Conservation (phyloP, 2,113 vertebrate genomes). For the Sinocyclocheilus anophthalmus region DNA sequence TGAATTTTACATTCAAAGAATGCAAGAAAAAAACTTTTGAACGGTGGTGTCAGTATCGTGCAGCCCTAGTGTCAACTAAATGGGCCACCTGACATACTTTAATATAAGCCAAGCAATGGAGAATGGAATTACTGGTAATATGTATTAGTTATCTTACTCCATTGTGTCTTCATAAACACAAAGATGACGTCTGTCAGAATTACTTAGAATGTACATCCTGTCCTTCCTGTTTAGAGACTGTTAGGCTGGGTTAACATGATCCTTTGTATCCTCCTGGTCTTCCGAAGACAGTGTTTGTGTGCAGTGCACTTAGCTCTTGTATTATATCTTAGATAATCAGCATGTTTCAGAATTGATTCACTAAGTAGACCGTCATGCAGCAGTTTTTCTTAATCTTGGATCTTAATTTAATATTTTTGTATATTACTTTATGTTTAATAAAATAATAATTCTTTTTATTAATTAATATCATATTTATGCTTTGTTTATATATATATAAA, state of each 20-base stretch:
- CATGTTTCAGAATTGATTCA: constrained; percentile 3
- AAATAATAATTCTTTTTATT: too few relatives aligned
- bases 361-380: background rate
- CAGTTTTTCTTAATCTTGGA: constrained; percentile 23
- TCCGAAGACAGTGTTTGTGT: background rate
- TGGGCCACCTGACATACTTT: background rate
- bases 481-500: too few relatives aligned
- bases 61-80: background rate
- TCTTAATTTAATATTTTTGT: too few relatives aligned
- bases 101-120: background rate
- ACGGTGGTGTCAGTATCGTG: background rate
- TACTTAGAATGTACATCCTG: background rate
- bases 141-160: background rate
- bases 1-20: background rate
- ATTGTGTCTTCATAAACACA: background rate
- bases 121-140: background rate
- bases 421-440: too few relatives aligned
- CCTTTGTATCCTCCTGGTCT: background rate
- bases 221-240: background rate
- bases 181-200: background rate
- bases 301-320: background rate
- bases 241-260: background rate
- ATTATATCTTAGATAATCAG: constrained; percentile 18
- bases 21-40: background rate
- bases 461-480: too few relatives aligned